phyloP scores from a whole-genome alignment of 2,797 vertebrate genomes.

The Falco rusticolus region DNA sequence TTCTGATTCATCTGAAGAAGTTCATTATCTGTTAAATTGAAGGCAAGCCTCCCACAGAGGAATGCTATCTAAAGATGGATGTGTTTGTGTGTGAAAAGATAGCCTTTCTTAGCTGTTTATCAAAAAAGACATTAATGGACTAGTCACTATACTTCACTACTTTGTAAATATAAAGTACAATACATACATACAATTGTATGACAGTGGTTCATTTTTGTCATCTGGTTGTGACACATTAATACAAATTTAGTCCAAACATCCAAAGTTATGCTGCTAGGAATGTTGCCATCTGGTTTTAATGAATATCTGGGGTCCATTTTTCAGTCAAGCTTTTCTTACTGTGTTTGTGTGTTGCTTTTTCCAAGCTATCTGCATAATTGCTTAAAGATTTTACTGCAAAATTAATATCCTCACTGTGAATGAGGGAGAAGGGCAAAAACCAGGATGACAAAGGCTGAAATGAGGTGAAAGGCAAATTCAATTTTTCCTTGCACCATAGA shows the following conservation, averaged over 20 bases:
- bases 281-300: slow-evolving; percentile 94
- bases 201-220: slow-evolving; percentile 54
- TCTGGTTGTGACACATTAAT: slow-evolving; percentile 69
- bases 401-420: slow-evolving; percentile 92
- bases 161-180: slow-evolving; percentile 66
- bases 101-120: slow-evolving; percentile 63
- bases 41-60: slow-evolving; percentile 75
- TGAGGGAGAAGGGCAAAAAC: slow-evolving; percentile 81
- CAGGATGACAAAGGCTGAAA: slow-evolving; percentile 87
- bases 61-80: slow-evolving; percentile 73
- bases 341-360: slow-evolving; percentile 90
- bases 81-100: slow-evolving; percentile 65
- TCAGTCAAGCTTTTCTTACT: slow-evolving; percentile 90
- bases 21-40: slow-evolving; percentile 78
- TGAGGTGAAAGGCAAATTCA: slow-evolving; percentile 90
- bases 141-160: slow-evolving; percentile 46
- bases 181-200: background rate
- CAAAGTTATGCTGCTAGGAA: slow-evolving; percentile 84
- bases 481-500: slow-evolving; percentile 90
- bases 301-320: slow-evolving; percentile 89
- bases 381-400: slow-evolving; percentile 94
- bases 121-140: slow-evolving; percentile 51
- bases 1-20: slow-evolving; percentile 75
- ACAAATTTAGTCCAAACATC: slow-evolving; percentile 76
- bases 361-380: slow-evolving; percentile 95